Percentiles rank a stretch among this genome's conserved stretches.
These are phyloP conservation scores for Psilopsiagon aurifrons DNA, from an alignment of 2,113 vertebrate species.

Conservation along the genomic window DNA sequence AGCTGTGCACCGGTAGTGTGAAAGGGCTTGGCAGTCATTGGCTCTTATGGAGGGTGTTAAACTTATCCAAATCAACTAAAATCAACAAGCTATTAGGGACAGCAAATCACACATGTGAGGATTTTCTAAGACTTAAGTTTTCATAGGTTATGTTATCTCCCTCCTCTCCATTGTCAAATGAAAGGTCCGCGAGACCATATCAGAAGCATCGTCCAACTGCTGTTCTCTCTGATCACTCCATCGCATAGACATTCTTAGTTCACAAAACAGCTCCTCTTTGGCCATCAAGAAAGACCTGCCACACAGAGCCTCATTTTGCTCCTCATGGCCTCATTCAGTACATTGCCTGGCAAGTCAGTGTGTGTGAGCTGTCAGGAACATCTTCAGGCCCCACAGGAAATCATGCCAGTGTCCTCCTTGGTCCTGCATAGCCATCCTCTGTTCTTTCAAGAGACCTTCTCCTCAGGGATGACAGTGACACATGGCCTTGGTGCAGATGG, in stretches of 20 bases:
- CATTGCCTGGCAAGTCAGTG: neutral
- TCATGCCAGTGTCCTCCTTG: constrained; percentile 19
- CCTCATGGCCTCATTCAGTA: neutral
- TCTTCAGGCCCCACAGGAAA: neutral
- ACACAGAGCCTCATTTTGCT: neutral
- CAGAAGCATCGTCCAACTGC: neutral
- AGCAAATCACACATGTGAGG: neutral
- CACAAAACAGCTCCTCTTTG: neutral
- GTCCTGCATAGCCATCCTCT: constrained; percentile 44
- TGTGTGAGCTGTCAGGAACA: neutral
- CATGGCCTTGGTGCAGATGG: constrained; percentile 56
- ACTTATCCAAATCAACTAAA: neutral
- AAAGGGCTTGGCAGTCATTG: neutral
- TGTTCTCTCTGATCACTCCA: neutral
- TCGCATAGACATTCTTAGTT: accelerated
- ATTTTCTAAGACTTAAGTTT: neutral
- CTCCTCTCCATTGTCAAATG: neutral
- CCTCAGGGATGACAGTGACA: constrained; percentile 35
- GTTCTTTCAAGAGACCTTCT: constrained; percentile 28
- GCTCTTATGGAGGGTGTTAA: neutral
- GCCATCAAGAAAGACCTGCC: neutral
- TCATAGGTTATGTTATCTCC: neutral
- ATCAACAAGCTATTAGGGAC: neutral
- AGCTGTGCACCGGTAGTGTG: neutral
- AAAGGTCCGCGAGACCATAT: neutral